Evolutionary conservation across 2,113 vertebrate genomes (phyloP), one percentile per base, ranked within the genome.

Genomic region (Pteropus alecto): DNA sequence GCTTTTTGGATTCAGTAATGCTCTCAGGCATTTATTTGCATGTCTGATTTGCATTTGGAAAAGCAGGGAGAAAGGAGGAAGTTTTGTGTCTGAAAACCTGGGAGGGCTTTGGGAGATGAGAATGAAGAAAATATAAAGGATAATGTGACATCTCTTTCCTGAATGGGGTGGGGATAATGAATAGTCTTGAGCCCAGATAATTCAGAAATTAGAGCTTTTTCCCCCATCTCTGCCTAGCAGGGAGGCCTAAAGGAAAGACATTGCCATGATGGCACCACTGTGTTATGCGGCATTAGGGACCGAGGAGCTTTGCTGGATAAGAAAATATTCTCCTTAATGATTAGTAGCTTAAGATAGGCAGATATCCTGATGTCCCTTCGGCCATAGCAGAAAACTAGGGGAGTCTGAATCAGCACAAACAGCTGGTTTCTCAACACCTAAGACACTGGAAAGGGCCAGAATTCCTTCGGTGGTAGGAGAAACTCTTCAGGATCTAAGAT

Each of bases 21-120:
- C 65, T 81, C 48, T 3, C 11, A 33, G 77, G 84, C 58, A 58
- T 91, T 11, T 81, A 71, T 96, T 90, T 87, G 38, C 76, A 88
- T 63, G 35, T 10, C 22, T 90, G 30, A 87, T 97, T 94, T 90
- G 63, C 43, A 91, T 95, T 87, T 90, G 51, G 95, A 93, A 77
- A 90, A 67, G 9, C 11, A 16, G 46, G 6, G 9, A 83, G 43
- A 43, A 58, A 68, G 48, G 16, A 71, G 56, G 22, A 68, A 84
- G 41, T 58, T 90, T 94, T 63, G 6, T 71, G 38, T 93, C 35
- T 41, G 60, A 94, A 87, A 51, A 70, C 6, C 16, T 35, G 7
- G 71, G 16, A 88, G 43, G 35, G 6, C 22, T 82, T 48, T n/a
- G 70, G 65, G n/a, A 90, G 22, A 68, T 43, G 30, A 91, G 38